Evolutionary conservation across 2,888 invertebrate species (phyloP).

Genomic region (Leptura quadrifasciata): DNA sequence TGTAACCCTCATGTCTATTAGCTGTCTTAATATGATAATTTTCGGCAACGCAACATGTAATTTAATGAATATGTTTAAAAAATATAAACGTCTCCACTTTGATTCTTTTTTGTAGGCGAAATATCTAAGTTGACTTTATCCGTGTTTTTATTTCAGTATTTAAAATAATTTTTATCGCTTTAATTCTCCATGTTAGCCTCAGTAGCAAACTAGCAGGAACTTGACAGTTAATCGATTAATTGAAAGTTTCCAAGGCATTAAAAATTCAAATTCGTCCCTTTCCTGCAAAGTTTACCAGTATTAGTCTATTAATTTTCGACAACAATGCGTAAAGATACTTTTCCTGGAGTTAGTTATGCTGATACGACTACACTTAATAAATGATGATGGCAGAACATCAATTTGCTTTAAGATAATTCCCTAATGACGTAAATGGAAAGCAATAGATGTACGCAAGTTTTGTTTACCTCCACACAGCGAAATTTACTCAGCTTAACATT

Average conservation of each 20-base stretch:
- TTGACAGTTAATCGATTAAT: conserved; percentile 7
- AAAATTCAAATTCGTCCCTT: background rate
- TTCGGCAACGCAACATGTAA: background rate
- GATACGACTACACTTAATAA: background rate
- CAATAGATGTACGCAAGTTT: background rate
- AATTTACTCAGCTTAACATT: background rate
- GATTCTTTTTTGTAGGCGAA: background rate
- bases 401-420: background rate
- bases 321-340: conserved; percentile 3
- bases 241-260: background rate
- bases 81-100: background rate
- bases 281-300: background rate
- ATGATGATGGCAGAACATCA: background rate
- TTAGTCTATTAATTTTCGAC: background rate
- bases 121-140: background rate
- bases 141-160: background rate
- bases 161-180: background rate
- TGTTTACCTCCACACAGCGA: background rate
- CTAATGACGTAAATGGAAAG: background rate
- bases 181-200: background rate
- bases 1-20: no score
- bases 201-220: background rate
- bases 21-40: background rate
- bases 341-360: background rate
- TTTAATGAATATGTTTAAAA: background rate